Base-by-base conservation (phyloP, 2,797 vertebrate species). In the Varecia variegata region DNA sequence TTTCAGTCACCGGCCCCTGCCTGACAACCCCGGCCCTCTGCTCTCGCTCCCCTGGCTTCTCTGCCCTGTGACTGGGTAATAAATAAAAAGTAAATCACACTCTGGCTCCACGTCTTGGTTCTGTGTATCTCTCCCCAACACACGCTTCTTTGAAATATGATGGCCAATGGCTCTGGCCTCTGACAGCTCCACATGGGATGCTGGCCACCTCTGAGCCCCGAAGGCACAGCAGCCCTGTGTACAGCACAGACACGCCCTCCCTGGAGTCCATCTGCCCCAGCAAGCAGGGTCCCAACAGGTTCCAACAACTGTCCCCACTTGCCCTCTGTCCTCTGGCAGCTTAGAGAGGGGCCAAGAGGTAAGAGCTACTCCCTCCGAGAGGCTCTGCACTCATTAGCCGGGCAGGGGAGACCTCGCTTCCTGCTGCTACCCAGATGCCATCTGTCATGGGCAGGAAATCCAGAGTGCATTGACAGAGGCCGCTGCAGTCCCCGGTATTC, bases 1-100 rank as follows among this genome's bases (percentile, higher is more conserved):
- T 96, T 94, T 97, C 89, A 91, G 84, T 84, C 92, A 74, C 90
- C 47, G 65, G 81, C 79, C 90, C 94, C 77, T 73, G 67, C 81
- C 85, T 68, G 88, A 77, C 35, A 32, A 10, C 47, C 47, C 58
- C 60, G 85, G 82, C 89, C 58, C 45, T 2, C 20, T 1, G 45
- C 14, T 30, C 30, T 52, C 85, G 25, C 90, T 93, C 45, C 73
- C 79, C 45, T 71, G 68, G 52, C 70, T 25, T 50, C 92, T 91
- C 74, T 74, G 83, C 12, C 92, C 84, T 79, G 90, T 11, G 35
- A 21, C 83, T 54, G 20, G 15, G 67, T 32, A 21, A 82, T 91
- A 94, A 54, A 93, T 90, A 95, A 56, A 67, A 77, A 86, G 65
- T 14, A 89, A 73, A 3, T 65, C 56, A 40, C 21, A 82, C 18